Percentiles rank a stretch among this genome's conserved stretches.
These are phyloP conservation scores for Pteropus rufus DNA, from an alignment of 2,797 vertebrate species.

Conservation along the genomic window DNA sequence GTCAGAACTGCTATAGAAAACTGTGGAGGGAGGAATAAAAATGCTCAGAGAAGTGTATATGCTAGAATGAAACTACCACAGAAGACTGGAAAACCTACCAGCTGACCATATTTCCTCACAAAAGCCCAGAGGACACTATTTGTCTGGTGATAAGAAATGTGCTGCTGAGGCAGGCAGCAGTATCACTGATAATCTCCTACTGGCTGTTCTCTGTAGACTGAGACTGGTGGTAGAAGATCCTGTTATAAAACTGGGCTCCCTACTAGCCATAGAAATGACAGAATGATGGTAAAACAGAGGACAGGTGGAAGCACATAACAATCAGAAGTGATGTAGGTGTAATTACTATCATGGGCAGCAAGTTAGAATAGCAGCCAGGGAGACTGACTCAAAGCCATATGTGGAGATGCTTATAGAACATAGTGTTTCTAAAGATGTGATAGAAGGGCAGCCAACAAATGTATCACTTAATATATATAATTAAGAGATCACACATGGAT, in stretches of 20 bases:
- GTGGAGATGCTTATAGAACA: background rate
- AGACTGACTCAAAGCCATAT: background rate
- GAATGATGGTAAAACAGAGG: background rate
- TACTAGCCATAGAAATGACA: background rate
- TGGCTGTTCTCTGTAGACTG: background rate
- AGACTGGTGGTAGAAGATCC: background rate
- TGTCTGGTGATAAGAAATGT: background rate
- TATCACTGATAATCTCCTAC: background rate
- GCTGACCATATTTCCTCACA: background rate
- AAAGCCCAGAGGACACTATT: background rate
- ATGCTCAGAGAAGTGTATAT: background rate
- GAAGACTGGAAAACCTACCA: background rate
- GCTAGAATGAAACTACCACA: background rate
- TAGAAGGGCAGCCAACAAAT: background rate
- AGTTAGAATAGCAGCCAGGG: background rate
- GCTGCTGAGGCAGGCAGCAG: background rate
- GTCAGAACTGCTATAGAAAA: background rate
- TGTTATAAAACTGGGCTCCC: background rate
- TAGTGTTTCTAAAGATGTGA: background rate
- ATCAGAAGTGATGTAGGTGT: background rate
- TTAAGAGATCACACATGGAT: background rate
- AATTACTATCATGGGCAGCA: background rate
- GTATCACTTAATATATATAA: background rate
- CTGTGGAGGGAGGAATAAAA: background rate
- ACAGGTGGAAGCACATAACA: background rate